phyloP scores from a whole-genome alignment of 1,140 invertebrate species.

The Aphis gossypii region DNA sequence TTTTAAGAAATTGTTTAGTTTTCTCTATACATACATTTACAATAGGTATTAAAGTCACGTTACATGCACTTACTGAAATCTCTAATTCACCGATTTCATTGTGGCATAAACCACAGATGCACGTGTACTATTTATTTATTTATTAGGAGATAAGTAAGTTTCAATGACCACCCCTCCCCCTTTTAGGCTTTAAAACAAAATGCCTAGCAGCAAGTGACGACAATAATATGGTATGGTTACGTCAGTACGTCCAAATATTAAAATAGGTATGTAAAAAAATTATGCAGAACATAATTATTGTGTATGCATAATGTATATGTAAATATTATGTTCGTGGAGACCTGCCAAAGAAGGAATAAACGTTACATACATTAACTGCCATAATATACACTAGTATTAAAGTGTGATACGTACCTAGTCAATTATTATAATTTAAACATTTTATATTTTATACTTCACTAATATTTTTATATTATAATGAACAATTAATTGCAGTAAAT shows the following conservation, averaged over 20 bases:
- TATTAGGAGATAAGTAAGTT: not conserved
- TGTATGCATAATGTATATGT: not conserved
- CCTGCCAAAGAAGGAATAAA: not conserved
- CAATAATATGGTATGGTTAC: not conserved
- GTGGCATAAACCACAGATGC: not conserved
- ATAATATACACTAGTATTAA: no score
- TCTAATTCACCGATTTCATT: not conserved
- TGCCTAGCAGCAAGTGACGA: not conserved
- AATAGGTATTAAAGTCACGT: not conserved
- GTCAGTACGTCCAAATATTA: not conserved
- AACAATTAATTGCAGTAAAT: not conserved
- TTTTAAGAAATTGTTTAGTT: not conserved
- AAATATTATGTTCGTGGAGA: not conserved
- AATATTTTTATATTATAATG: not conserved
- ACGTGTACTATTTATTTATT: not conserved
- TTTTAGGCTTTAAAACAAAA: not conserved
- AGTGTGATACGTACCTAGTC: no score
- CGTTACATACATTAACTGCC: no score
- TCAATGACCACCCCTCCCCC: not conserved
- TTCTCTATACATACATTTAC: not conserved
- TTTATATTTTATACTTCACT: not conserved
- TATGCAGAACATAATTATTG: not conserved
- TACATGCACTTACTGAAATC: not conserved
- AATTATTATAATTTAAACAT: no score
- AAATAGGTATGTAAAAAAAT: not conserved